These are phyloP conservation scores for Lepus europaeus DNA, from an alignment of 2,113 vertebrate genomes.

Conservation along the genomic window DNA sequence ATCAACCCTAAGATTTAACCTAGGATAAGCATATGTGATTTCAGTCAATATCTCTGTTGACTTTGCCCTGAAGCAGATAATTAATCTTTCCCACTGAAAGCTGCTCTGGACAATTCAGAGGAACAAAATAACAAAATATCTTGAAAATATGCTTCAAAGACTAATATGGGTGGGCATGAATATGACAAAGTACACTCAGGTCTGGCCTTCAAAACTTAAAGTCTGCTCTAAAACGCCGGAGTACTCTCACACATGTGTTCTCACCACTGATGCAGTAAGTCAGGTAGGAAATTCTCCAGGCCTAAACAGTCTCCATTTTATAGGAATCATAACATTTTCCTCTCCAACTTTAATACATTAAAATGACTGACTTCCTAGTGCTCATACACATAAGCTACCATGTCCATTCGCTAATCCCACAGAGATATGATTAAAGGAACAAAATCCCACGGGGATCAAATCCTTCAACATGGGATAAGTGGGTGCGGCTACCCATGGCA, in stretches of 20 bases:
- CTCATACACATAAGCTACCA: constrained; percentile 82
- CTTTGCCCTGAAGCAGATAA: constrained; percentile 80
- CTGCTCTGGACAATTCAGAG: constrained; percentile 69
- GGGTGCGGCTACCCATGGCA: constrained; percentile 45
- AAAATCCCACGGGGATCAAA: constrained; percentile 81
- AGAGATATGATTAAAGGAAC: constrained; percentile 87
- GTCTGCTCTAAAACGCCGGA: not conserved
- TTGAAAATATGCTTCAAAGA: constrained; percentile 77
- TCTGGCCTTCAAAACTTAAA: constrained; percentile 57
- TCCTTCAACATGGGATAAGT: constrained; percentile 82
- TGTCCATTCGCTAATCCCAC: constrained; percentile 85
- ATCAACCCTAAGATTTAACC: constrained; percentile 74
- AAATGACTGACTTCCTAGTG: constrained; percentile 82
- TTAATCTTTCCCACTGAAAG: constrained; percentile 82
- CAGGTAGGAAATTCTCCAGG: constrained; percentile 72
- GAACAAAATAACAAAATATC: constrained; percentile 78
- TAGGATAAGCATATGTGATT: constrained; percentile 75
- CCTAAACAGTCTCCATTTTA: constrained; percentile 74
- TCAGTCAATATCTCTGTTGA: constrained; percentile 82
- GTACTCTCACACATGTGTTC: not conserved
- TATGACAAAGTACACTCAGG: constrained; percentile 50
- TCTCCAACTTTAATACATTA: constrained; percentile 61
- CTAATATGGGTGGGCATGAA: constrained; percentile 56
- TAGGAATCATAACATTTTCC: constrained; percentile 73
- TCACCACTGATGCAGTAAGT: constrained; percentile 60